A percentile compares a stretch with the other conserved stretches of the same genome.
Conservation (phyloP, 2,797 vertebrate genomes). For the Acipenser oxyrinchus region DNA sequence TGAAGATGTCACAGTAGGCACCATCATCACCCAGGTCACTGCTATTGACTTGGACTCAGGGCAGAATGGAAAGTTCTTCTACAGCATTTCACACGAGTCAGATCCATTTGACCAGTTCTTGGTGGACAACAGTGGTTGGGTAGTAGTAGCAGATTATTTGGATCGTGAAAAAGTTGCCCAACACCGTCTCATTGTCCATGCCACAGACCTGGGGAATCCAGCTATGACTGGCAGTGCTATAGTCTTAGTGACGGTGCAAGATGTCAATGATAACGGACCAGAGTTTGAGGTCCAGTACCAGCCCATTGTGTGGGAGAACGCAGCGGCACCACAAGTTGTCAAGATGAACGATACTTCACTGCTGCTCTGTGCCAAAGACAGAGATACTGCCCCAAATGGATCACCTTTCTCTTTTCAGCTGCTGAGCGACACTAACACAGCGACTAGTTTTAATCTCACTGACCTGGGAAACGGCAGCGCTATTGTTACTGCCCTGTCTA, state of each 20-base stretch:
- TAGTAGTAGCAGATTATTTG: slow-evolving; percentile 60
- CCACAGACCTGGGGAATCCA: slow-evolving; percentile 66
- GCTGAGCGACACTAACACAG: slow-evolving; percentile 47
- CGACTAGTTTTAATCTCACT: slow-evolving; percentile 64
- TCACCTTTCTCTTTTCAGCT: slow-evolving; percentile 71
- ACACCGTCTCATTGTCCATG: slow-evolving; percentile 69
- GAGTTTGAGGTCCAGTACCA: slow-evolving; percentile 71
- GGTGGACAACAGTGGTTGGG: slow-evolving; percentile 68
- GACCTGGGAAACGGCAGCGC: slow-evolving; percentile 77
- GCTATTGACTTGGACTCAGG: slow-evolving; percentile 78
- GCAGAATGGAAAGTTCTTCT: slow-evolving; percentile 71
- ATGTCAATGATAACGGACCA: slow-evolving; percentile 79
- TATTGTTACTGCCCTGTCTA: slow-evolving; percentile 55
- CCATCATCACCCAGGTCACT: slow-evolving; percentile 71
- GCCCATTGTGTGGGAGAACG: slow-evolving; percentile 82
- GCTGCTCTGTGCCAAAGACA: slow-evolving; percentile 65
- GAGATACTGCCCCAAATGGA: slow-evolving; percentile 62
- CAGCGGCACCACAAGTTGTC: slow-evolving; percentile 58
- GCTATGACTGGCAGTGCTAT: slow-evolving; percentile 69
- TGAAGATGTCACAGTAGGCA: slow-evolving; percentile 67
- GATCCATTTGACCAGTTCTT: slow-evolving; percentile 68
- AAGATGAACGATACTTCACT: slow-evolving; percentile 71
- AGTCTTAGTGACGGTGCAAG: slow-evolving; percentile 64
- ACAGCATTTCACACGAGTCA: slow-evolving; percentile 62
- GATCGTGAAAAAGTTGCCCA: slow-evolving; percentile 68